Percentiles rank a stretch among this genome's conserved stretches.
Conservation (phyloP, 2,888 invertebrate genomes). For the Apodemia hepburni region DNA sequence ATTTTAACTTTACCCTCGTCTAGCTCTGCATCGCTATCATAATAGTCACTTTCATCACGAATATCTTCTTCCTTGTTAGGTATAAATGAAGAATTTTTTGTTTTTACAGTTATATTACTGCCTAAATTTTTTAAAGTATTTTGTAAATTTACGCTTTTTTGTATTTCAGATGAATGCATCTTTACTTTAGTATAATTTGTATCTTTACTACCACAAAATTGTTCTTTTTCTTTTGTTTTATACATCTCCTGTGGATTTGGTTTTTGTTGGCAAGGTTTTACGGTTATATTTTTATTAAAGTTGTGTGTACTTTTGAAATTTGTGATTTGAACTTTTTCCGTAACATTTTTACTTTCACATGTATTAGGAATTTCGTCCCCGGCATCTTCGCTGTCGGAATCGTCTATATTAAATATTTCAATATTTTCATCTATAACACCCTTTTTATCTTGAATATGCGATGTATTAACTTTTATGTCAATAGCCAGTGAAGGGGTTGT, state of each 20-base stretch:
- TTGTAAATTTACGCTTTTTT: conserved; percentile 42
- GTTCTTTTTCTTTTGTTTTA: conserved; percentile 18
- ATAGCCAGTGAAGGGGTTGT: not conserved
- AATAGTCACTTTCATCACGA: conserved; percentile 30
- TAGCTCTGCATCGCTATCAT: conserved; percentile 43
- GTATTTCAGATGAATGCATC: conserved; percentile 33
- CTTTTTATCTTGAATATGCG: conserved; percentile 1
- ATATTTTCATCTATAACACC: conserved; percentile 17
- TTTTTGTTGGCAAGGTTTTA: conserved; percentile 41
- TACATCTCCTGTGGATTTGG: conserved; percentile 18
- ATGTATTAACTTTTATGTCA: not conserved
- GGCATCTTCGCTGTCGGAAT: conserved; percentile 22
- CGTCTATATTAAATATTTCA: conserved; percentile 13
- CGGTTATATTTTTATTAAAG: conserved; percentile 44
- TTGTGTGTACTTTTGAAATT: conserved; percentile 39
- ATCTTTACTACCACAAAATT: conserved; percentile 10
- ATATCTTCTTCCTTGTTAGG: conserved; percentile 30
- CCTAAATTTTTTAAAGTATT: conserved; percentile 55
- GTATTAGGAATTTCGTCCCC: conserved; percentile 21
- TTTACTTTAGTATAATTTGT: conserved; percentile 27
- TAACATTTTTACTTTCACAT: conserved; percentile 11
- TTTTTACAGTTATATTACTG: conserved; percentile 59
- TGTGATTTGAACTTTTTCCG: conserved; percentile 1
- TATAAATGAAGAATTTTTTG: conserved; percentile 46
- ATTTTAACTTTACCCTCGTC: conserved; percentile 49